Percentiles rank a stretch among this genome's conserved stretches.
These are phyloP conservation scores for Asbolus verrucosus DNA, from an alignment of 1,140 invertebrate genomes.

Conservation along the genomic window DNA sequence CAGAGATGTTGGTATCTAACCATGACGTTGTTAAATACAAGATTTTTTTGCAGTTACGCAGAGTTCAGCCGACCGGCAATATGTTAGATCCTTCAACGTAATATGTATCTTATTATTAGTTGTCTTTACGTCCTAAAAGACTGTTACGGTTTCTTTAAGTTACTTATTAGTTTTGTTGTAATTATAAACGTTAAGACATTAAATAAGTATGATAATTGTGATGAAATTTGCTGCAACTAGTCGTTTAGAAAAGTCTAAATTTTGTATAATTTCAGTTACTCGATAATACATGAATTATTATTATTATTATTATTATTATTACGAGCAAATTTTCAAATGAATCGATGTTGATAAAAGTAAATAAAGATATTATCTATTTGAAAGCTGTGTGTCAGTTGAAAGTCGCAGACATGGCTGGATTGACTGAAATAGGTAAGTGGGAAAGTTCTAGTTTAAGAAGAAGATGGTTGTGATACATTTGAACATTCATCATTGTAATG, in stretches of 20 bases:
- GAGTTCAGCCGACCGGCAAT: constrained; percentile 33
- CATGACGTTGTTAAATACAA: too few species aligned
- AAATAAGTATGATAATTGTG: constrained; percentile 43
- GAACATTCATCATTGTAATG: too few species aligned
- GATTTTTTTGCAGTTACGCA: constrained; percentile 46
- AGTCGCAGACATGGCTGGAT: too few species aligned
- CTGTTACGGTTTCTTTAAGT: constrained; percentile 14
- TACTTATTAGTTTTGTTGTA: constrained; percentile 25
- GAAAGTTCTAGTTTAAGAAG: too few species aligned
- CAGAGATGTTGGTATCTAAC: too few species aligned
- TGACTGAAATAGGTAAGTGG: too few species aligned
- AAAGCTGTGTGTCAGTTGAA: too few species aligned
- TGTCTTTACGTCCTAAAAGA: constrained; percentile 18
- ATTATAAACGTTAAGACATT: constrained; percentile 35
- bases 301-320: too few species aligned
- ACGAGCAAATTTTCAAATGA: constrained; percentile 23
- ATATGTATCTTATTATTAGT: constrained; percentile 35
- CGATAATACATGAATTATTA: too few species aligned
- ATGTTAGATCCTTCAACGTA: constrained; percentile 29
- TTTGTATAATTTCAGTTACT: constrained; percentile 25
- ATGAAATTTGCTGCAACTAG: constrained; percentile 46
- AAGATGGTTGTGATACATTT: too few species aligned
- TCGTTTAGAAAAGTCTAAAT: constrained; percentile 40
- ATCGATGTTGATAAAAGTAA: constrained; percentile 33
- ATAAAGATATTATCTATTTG: constrained; percentile 37